phyloP scores from a whole-genome alignment of 2,113 vertebrate genomes.

The Arvicanthis niloticus region DNA sequence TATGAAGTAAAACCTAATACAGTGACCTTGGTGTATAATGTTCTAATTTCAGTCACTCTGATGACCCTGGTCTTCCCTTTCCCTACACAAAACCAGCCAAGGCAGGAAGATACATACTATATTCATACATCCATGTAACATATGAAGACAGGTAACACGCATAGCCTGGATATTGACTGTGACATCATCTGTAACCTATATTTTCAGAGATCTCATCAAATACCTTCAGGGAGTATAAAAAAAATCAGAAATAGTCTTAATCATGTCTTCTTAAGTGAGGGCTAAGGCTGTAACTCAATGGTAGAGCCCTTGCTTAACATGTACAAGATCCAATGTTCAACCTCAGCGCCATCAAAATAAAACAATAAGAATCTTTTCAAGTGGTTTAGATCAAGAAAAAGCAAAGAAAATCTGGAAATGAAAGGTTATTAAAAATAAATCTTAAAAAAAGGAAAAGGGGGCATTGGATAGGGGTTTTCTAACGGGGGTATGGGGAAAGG shows the following conservation, averaged over 20 bases:
- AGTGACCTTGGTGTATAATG: background rate
- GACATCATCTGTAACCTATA: conserved; percentile 16
- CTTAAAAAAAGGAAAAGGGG: no score
- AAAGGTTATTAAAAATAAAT: conserved; percentile 21
- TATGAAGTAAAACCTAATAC: conserved; percentile 27
- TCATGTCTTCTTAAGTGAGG: conserved; percentile 19
- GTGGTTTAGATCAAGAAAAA: conserved; percentile 19
- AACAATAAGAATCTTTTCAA: background rate
- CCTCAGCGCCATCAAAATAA: background rate
- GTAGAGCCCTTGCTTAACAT: background rate
- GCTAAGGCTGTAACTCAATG: background rate
- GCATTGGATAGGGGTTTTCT: no score
- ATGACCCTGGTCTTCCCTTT: background rate
- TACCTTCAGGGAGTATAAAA: background rate
- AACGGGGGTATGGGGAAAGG: no score
- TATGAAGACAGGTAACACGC: background rate
- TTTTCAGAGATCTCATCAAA: conserved; percentile 19
- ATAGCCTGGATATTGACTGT: background rate
- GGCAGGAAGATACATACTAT: background rate
- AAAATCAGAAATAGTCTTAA: conserved; percentile 33
- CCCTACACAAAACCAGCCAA: conserved; percentile 3
- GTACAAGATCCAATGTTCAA: background rate
- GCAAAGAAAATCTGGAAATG: background rate
- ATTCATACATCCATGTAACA: background rate
- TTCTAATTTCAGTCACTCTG: conserved; percentile 15